Base-by-base conservation (phyloP, 1,140 invertebrate species). In the Intoshia linei region DNA sequence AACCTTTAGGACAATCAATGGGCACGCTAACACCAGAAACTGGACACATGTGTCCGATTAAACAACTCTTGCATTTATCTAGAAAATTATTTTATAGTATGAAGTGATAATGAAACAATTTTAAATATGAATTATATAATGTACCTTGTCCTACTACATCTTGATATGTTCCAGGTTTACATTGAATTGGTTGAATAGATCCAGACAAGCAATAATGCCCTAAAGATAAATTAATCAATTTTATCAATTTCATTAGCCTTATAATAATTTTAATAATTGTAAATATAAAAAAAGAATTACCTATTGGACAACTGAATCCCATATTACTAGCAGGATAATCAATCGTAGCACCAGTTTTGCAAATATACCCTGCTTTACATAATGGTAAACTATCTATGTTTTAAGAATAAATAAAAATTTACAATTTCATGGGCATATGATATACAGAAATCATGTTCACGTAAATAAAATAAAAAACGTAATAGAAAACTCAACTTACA, bases 251-350 rank as follows among this genome's bases (percentile, higher is more conserved):
- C n/a, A n/a, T n/a, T n/a, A n/a, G n/a, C n/a, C n/a, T n/a, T n/a
- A n/a, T n/a, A n/a, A n/a, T n/a, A n/a, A n/a, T n/a, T n/a, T n/a
- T n/a, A n/a, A n/a, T n/a, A n/a, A n/a, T n/a, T n/a, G n/a, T n/a
- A n/a, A n/a, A n/a, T n/a, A n/a, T n/a, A n/a, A n/a, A n/a, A n/a
- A n/a, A n/a, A n/a, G n/a, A n/a, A n/a, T n/a, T n/a, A n/a, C n/a
- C n/a, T n/a, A n/a, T n/a, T 0, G 52, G 52, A 40, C 52, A 54
- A n/a, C 48, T 45, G 39, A 50, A 54, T 3, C 52, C 52, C 13
- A 45, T 50, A 10, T 47, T 30, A 7, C 40, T 39, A 34, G 48
- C 48, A 4, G 52, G 52, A 11, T 40, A 46, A 7, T 46, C 24
- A 6, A 45, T 30, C 31, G 47, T 42, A 3, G 52, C 51, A n/a